Evolutionary conservation across 2,797 vertebrate species (phyloP).

Genomic region (Chelonia mydas): DNA sequence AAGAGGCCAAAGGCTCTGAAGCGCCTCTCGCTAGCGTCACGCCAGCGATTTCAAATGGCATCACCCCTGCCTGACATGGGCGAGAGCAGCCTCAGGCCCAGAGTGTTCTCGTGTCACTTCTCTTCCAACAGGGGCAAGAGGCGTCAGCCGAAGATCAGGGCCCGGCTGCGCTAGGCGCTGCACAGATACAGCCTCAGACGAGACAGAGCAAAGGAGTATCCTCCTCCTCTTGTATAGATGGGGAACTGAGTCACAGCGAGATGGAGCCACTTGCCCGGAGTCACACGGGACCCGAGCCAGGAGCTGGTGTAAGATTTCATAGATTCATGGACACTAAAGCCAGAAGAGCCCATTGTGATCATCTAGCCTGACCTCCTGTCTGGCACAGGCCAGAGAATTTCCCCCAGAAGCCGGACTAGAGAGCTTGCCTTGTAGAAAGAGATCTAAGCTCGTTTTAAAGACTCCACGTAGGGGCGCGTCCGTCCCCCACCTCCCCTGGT

Average conservation of each 20-base stretch:
- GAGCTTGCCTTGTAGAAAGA: neutral
- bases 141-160: neutral
- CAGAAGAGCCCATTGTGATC: neutral
- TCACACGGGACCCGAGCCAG: neutral
- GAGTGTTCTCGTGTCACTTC: neutral
- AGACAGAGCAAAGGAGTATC: neutral
- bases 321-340: neutral
- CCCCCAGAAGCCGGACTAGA: neutral
- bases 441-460: neutral
- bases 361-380: neutral
- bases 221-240: neutral
- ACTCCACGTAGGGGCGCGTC: accelerated
- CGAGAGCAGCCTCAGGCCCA: too few species aligned
- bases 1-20: neutral
- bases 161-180: too few species aligned
- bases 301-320: neutral
- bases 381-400: neutral
- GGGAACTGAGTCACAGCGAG: neutral
- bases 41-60: neutral
- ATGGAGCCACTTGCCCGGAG: neutral
- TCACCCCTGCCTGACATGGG: neutral
- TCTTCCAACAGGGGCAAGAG: neutral
- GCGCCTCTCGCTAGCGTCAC: accelerated
- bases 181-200: neutral
- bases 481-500: neutral